These are phyloP conservation scores for Gasterosteus aculeatus DNA, from an alignment of 2,113 vertebrate species.

Conservation along the genomic window DNA sequence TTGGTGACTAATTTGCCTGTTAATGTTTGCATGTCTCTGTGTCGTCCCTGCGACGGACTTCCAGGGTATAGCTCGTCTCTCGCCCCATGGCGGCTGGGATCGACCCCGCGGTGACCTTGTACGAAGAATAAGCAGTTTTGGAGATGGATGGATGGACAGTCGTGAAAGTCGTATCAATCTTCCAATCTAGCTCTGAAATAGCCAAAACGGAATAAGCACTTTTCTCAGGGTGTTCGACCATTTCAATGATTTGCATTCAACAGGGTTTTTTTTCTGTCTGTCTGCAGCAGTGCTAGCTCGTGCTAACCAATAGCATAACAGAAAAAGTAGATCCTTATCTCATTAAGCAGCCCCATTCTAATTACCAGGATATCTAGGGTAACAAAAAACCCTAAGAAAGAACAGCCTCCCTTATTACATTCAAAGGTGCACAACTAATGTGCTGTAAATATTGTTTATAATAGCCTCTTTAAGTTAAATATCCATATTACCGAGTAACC, in stretches of 20 bases:
- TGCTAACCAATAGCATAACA: not conserved
- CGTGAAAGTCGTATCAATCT: no score
- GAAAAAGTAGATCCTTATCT: not conserved
- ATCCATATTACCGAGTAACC: slow-evolving; percentile 22
- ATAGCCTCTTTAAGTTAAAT: slow-evolving; percentile 26
- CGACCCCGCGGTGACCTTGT: no score
- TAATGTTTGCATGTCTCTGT: no score
- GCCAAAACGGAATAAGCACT: no score
- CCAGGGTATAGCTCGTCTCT: no score
- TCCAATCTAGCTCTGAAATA: no score
- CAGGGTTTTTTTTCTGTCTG: not conserved
- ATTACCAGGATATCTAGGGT: slow-evolving; percentile 19
- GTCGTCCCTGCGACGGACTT: no score
- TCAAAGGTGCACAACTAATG: slow-evolving; percentile 37
- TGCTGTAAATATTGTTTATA: slow-evolving; percentile 21
- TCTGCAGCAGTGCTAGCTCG: not conserved
- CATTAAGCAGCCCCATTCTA: slow-evolving; percentile 9
- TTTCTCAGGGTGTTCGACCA: no score
- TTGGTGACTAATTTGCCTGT: no score
- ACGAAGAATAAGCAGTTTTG: no score
- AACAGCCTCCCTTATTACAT: slow-evolving; percentile 26
- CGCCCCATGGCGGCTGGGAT: no score
- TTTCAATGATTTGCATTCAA: not conserved
- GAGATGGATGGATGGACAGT: no score
- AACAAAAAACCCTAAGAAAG: slow-evolving; percentile 4